Evolutionary conservation across 2,113 vertebrate species (phyloP).

Genomic region (Picathartes gymnocephalus): DNA sequence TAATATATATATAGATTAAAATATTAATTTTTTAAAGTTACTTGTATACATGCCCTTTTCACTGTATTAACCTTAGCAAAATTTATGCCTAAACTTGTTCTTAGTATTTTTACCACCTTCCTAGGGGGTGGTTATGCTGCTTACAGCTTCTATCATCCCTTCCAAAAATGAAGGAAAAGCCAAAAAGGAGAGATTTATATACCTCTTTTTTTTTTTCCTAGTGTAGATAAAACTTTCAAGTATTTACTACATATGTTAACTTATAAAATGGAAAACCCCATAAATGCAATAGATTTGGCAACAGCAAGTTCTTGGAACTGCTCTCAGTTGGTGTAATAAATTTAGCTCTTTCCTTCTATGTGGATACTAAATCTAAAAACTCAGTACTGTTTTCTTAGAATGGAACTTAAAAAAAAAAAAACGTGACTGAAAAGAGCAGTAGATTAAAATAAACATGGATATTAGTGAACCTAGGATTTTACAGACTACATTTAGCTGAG

Average conservation of each 20-base stretch:
- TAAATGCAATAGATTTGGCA: slow-evolving; percentile 68
- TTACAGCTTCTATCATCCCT: not conserved
- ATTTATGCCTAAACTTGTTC: not conserved
- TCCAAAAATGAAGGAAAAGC: not conserved
- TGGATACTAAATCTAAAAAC: slow-evolving; percentile 67
- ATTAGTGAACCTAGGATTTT: slow-evolving; percentile 48
- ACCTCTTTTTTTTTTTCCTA: not conserved
- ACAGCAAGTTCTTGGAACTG: slow-evolving; percentile 62
- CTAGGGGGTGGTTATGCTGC: not conserved
- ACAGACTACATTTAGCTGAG: slow-evolving; percentile 3
- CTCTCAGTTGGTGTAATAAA: slow-evolving; percentile 69
- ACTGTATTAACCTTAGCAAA: not conserved
- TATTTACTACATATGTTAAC: slow-evolving; percentile 70
- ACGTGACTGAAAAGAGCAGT: slow-evolving; percentile 65
- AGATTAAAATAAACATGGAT: slow-evolving; percentile 53
- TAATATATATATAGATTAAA: not conserved
- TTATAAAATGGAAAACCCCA: slow-evolving; percentile 67
- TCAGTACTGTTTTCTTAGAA: slow-evolving; percentile 57
- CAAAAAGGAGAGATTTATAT: not conserved
- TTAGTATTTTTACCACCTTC: not conserved
- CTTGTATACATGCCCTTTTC: not conserved
- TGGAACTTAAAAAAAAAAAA: slow-evolving; percentile 52
- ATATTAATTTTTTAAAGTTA: not conserved
- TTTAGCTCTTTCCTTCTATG: slow-evolving; percentile 67
- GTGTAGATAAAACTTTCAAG: slow-evolving; percentile 48